phyloP scores from a whole-genome alignment of 2,888 invertebrate species.

The Sphaerophoria taeniata region DNA sequence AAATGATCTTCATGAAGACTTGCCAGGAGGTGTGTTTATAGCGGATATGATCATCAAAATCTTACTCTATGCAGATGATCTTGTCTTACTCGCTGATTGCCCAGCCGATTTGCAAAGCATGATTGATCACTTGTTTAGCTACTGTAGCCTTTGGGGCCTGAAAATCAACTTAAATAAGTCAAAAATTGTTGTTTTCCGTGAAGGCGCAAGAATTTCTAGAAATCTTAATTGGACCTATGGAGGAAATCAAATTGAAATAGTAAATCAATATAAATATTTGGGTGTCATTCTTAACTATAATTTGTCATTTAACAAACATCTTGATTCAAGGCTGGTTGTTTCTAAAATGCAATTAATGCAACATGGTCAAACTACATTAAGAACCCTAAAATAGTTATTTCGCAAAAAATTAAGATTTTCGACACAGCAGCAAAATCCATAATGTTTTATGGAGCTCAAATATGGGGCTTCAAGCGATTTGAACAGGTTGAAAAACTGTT shows the following conservation, averaged over 20 bases:
- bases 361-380: neutral
- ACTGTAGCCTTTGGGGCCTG: conserved; percentile 37
- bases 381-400: conserved; percentile 6
- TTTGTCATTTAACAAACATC: neutral
- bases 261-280: conserved; percentile 50
- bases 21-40: neutral
- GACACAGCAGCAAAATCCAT: neutral
- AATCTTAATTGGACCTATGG: conserved; percentile 29
- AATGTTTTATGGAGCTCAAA: too few relatives aligned
- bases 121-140: conserved; percentile 38
- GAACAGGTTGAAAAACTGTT: neutral
- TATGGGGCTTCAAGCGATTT: neutral
- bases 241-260: conserved; percentile 29
- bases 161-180: conserved; percentile 44
- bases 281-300: conserved; percentile 25
- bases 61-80: conserved; percentile 2
- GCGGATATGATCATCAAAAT: neutral
- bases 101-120: conserved; percentile 29
- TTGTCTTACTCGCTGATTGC: neutral
- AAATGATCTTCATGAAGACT: neutral
- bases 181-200: conserved; percentile 37
- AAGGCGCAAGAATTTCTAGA: conserved; percentile 28
- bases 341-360: conserved; percentile 10
- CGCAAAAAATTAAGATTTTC: neutral
- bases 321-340: neutral